A percentile compares a stretch with the other conserved stretches of the same genome.
Conservation (phyloP, 2,888 invertebrate species). For the Meta bourneti region DNA sequence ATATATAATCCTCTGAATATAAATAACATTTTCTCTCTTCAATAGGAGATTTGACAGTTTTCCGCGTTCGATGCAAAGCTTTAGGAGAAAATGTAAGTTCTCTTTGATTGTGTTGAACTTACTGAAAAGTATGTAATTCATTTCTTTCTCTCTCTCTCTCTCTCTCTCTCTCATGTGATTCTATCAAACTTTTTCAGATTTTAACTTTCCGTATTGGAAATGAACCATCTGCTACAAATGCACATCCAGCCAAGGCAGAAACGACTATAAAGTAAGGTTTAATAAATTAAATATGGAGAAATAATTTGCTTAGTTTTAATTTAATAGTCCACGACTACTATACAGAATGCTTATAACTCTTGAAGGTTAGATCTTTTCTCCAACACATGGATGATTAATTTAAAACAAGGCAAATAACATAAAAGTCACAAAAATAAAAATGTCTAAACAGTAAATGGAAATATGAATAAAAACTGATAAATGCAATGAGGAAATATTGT, state of each 20-base stretch:
- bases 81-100: constrained; percentile 84
- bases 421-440: neutral
- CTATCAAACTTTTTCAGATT: constrained; percentile 13
- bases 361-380: neutral
- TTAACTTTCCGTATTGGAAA: constrained; percentile 84
- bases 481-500: too few species aligned
- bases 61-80: constrained; percentile 85
- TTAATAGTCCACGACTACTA: neutral
- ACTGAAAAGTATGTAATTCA: neutral
- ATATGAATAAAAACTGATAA: too few species aligned
- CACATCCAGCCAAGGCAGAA: constrained; percentile 80
- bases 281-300: neutral
- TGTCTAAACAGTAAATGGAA: too few species aligned
- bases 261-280: constrained; percentile 82
- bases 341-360: neutral
- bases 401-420: neutral
- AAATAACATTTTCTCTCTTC: neutral
- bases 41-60: constrained; percentile 83
- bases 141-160: too few species aligned
- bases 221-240: constrained; percentile 82
- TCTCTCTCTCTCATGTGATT: too few species aligned
- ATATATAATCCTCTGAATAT: too few species aligned
- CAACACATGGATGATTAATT: neutral
- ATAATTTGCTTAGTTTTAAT: neutral
- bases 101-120: neutral